Base-by-base conservation (phyloP, 2,888 invertebrate genomes). In the Hanleya hanleyi region DNA sequence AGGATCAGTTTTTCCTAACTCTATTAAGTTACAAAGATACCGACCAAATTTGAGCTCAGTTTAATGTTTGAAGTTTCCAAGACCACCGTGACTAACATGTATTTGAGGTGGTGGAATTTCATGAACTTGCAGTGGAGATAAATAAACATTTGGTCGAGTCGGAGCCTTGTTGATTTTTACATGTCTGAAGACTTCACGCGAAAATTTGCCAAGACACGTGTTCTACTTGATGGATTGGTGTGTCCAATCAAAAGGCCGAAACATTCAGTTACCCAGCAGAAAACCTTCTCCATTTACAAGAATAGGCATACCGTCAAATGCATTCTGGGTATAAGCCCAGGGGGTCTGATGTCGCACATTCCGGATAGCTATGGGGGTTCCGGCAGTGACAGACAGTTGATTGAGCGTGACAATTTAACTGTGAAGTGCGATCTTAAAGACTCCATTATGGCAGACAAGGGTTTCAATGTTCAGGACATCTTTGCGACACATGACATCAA, bases 401-500 rank as follows among this genome's bases (percentile, higher is more conserved):
- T 77, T 12, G 79, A 81, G 41, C 38, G 78, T n/a, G 70, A 49
- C 26, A 9, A 49, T 7, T 50, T 78, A 2, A 26, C 49, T 22
- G 57, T 22, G 3, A 67, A 71, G 57, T 78, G 75, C 68, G 71
- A 79, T 49, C 71, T 67, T 36, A 72, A 75, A 12, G 81, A 79
- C 47, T 67, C 62, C 7, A 35, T 78, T n/a, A 75, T 77, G 75
- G 69, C 73, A 26, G 73, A 77, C 51, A 78, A 75, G 49, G 77
- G 77, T 1, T 78, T 77, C 32, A 69, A 75, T 65, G 69, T 74
- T 15, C 77, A 80, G 49, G 77, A 79, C 69, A 33, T 77, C 0
- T 81, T 81, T 67, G 73, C 68, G 22, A 67, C 75, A 78, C 81
- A n/a, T n/a, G n/a, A 75, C 67, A 78, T 81, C n/a, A 50, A 69